phyloP scores from a whole-genome alignment of 2,888 invertebrate genomes.

The Lithophane leautieri region DNA sequence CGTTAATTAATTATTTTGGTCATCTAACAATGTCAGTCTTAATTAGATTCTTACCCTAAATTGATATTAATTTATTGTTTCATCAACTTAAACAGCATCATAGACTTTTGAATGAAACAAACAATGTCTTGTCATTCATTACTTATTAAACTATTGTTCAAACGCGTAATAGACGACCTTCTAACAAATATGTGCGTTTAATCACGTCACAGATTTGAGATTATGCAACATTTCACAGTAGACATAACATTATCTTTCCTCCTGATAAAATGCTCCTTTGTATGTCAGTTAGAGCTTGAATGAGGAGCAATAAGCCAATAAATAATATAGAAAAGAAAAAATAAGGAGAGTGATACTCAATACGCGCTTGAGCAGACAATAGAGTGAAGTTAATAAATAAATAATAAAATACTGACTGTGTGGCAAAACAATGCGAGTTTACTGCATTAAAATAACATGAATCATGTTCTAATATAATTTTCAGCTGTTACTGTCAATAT shows the following conservation, averaged over 20 bases:
- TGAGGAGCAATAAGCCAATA: constrained; percentile 8
- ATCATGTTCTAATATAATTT: constrained; percentile 2
- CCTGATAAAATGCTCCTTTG: constrained; percentile 55
- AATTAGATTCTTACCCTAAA: background rate
- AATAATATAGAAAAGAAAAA: constrained; percentile 18
- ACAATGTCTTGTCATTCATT: background rate
- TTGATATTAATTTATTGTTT: constrained; percentile 27
- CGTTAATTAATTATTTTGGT: constrained; percentile 3
- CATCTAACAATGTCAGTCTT: constrained; percentile 8
- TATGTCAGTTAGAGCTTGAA: constrained; percentile 35
- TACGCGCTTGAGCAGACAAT: constrained; percentile 27
- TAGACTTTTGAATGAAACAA: background rate
- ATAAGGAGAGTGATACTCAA: background rate
- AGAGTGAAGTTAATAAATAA: constrained; percentile 18
- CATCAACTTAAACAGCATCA: background rate
- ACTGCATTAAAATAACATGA: constrained; percentile 3
- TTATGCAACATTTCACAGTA: constrained; percentile 57
- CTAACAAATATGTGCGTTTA: constrained; percentile 45
- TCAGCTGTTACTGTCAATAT: background rate
- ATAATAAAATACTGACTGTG: constrained; percentile 27
- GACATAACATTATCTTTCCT: constrained; percentile 48
- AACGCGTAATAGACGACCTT: constrained; percentile 48
- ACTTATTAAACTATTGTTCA: background rate
- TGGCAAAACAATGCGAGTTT: constrained; percentile 57
- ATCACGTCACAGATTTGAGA: constrained; percentile 59